Evolutionary conservation across 2,113 vertebrate genomes (phyloP).

Genomic region (Pavo muticus): DNA sequence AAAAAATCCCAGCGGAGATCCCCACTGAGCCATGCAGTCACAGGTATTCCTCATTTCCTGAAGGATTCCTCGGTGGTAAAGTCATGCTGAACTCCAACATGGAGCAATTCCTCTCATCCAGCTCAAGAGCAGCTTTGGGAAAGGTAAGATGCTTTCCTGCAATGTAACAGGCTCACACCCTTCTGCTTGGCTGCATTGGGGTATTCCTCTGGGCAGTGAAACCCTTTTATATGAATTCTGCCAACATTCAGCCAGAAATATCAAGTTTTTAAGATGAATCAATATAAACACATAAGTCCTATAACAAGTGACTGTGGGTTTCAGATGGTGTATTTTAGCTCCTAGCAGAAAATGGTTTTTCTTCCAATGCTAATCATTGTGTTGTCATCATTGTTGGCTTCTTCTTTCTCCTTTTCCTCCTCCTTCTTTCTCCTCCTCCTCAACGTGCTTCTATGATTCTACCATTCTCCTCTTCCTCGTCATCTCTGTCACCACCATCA

Average conservation of each 20-base stretch:
- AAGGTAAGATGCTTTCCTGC: background rate
- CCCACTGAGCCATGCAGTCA: background rate
- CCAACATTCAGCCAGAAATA: background rate
- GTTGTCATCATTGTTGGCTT: background rate
- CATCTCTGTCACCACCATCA: no score
- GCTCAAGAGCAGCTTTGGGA: background rate
- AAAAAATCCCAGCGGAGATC: accelerated
- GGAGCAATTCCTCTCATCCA: accelerated
- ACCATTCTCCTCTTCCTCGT: accelerated
- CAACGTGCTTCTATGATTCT: background rate
- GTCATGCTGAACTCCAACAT: accelerated
- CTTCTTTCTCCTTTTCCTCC: no score
- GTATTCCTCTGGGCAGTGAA: background rate
- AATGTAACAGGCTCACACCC: accelerated
- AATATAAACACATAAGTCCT: accelerated
- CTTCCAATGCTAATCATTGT: background rate
- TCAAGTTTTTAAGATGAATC: accelerated
- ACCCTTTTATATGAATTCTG: accelerated
- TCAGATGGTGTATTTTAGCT: accelerated
- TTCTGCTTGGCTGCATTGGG: accelerated
- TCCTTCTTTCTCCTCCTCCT: background rate
- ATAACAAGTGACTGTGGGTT: accelerated
- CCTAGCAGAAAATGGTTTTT: background rate
- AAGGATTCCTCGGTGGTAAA: accelerated
- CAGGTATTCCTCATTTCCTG: accelerated